A percentile compares a stretch with the other conserved stretches of the same genome.
Conservation (phyloP, 2,888 invertebrate species). For the Cheilosia soror region DNA sequence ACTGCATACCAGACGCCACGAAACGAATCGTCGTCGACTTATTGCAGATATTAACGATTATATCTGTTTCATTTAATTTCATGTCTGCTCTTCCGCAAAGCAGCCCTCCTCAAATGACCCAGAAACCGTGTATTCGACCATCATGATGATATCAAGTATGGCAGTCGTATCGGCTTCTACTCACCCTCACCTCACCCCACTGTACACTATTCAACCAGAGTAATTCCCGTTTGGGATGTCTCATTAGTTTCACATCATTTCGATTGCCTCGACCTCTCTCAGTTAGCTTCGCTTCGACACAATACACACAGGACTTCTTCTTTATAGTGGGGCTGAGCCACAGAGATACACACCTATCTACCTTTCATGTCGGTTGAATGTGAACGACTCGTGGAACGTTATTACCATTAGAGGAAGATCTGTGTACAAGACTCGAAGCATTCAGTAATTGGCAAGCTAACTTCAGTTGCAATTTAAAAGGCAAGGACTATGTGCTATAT, state of each 20-base stretch:
- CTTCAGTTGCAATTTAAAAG: slow-evolving; percentile 53
- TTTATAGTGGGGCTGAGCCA: not conserved
- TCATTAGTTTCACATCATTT: slow-evolving; percentile 74
- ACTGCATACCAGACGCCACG: slow-evolving; percentile 40
- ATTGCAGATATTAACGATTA: slow-evolving; percentile 70
- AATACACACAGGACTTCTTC: slow-evolving; percentile 14
- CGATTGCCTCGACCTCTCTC: slow-evolving; percentile 26
- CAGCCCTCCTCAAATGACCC: slow-evolving; percentile 63
- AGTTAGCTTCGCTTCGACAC: not conserved
- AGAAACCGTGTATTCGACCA: slow-evolving; percentile 51
- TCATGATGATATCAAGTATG: slow-evolving; percentile 36
- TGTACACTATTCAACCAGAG: not conserved
- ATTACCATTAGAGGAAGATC: slow-evolving; percentile 39
- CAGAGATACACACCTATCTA: not conserved
- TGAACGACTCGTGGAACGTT: slow-evolving; percentile 45
- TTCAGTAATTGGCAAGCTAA: slow-evolving; percentile 50
- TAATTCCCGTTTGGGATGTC: slow-evolving; percentile 56
- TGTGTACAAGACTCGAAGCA: slow-evolving; percentile 24
- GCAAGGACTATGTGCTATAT: not conserved
- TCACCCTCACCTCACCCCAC: not conserved
- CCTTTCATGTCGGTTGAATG: slow-evolving; percentile 36
- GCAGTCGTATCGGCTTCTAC: not conserved
- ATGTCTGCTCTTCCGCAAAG: slow-evolving; percentile 68
- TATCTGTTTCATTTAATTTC: slow-evolving; percentile 62
- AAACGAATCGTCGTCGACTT: slow-evolving; percentile 20